Evolutionary conservation across 2,113 vertebrate genomes (phyloP), one percentile per base, ranked within the genome.

Genomic region (Microtus oregoni): DNA sequence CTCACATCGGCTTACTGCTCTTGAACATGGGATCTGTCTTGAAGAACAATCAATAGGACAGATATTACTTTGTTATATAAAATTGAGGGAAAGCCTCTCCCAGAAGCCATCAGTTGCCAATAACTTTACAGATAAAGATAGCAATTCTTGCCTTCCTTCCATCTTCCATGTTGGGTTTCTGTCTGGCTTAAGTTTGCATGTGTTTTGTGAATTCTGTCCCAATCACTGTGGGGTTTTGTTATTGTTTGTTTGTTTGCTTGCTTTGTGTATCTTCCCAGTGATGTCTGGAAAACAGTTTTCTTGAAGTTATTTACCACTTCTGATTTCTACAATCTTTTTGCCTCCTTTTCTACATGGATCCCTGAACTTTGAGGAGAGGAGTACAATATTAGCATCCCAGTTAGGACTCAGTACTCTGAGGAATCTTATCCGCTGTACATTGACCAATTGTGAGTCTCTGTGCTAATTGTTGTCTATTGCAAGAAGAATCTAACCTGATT

Each of bases 1-100:
- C 22, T 83, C 63, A 24, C 26, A 41, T 10, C 17, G 12, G 22
- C 4, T 63, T 22, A 41, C 13, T 63, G 24, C 7, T 63, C 3
- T 6, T 26, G 7, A 4, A 3, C 3, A 63, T 19, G 7, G 24
- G 1, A 3, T 28, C 6, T 61, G 2, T 30, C n/a, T 13, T 61
- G 13, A 12, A 38, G 24, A 41, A 14, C 38, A 15, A 7, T 63
- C n/a, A 41, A 41, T 28, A 83, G 17, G 24, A 41, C 35, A 41
- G 22, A 83, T 83, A 13, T 63, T 13, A 83, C 58, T 41, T 28
- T 63, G n/a, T 9, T 28, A 61, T 41, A 38, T 82, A 61, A 38
- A 82, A 47, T 28, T 47, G 75, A 50, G 52, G 52, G 14, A 55
- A 55, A 55, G 52, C 44, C 3, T 77, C 44, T 77, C 44, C 13